Percentiles rank a stretch among this genome's conserved stretches.
Evolutionary conservation across 2,797 vertebrate species (phyloP).

Genomic region (Ispidina picta): DNA sequence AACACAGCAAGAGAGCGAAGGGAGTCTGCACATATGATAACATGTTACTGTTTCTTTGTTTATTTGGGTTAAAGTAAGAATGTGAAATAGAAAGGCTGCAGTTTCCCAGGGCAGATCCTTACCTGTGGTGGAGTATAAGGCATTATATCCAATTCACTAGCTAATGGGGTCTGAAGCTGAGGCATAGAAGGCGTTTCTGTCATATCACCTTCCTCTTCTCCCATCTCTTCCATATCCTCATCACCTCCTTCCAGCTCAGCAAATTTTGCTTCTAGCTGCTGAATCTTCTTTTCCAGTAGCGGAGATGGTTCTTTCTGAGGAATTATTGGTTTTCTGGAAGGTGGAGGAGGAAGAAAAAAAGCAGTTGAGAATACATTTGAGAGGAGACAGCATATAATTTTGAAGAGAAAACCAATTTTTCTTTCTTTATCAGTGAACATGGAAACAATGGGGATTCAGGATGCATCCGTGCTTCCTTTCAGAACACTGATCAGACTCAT

Average conservation of each 20-base stretch:
- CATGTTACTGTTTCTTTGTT: not conserved
- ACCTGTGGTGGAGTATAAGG: slow-evolving; percentile 95
- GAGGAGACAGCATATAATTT: not conserved
- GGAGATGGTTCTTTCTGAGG: slow-evolving; percentile 98
- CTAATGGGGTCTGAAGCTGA: slow-evolving; percentile 88
- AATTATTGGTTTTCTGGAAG: slow-evolving; percentile 91
- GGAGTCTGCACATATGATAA: not conserved
- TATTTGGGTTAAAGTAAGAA: not conserved
- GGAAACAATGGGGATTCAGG: not conserved
- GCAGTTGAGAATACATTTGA: not conserved
- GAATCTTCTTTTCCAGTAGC: slow-evolving; percentile 94
- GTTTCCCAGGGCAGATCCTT: slow-evolving; percentile 18
- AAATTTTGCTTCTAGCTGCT: slow-evolving; percentile 96
- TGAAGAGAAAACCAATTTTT: not conserved
- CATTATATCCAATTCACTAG: slow-evolving; percentile 91
- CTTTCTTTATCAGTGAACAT: not conserved
- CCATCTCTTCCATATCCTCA: slow-evolving; percentile 94
- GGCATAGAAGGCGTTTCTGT: slow-evolving; percentile 88
- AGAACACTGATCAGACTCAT: not conserved
- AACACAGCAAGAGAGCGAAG: not conserved
- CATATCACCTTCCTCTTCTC: slow-evolving; percentile 93
- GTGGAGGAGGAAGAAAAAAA: not conserved
- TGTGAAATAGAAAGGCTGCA: not conserved
- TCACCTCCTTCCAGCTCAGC: slow-evolving; percentile 92
- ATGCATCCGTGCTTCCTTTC: not conserved